phyloP scores from a whole-genome alignment of 2,797 vertebrate species.

The Pseudopleuronectes americanus region DNA sequence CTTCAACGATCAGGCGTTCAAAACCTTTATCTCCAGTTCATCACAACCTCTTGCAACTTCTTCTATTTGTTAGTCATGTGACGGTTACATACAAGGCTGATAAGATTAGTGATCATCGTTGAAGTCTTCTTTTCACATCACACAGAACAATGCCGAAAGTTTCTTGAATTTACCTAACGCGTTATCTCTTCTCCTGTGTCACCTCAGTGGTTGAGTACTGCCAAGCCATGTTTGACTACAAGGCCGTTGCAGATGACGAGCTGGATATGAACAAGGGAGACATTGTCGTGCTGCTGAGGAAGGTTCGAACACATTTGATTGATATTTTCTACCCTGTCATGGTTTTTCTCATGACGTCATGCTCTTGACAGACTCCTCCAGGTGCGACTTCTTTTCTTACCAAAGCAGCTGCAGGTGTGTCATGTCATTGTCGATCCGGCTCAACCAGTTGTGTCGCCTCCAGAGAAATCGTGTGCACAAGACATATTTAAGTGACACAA shows the following conservation, averaged over 20 bases:
- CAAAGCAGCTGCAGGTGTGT: neutral
- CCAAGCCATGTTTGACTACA: conserved; percentile 88
- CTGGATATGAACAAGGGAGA: conserved; percentile 86
- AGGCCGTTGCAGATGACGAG: conserved; percentile 83
- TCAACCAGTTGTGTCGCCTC: conserved; percentile 48
- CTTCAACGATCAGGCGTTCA: conserved; percentile 30
- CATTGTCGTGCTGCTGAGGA: conserved; percentile 81
- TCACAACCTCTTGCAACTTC: neutral
- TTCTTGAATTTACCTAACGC: neutral
- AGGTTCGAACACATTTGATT: conserved; percentile 78
- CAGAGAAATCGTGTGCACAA: neutral
- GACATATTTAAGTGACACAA: neutral
- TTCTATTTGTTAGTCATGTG: neutral
- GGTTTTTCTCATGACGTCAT: conserved; percentile 10
- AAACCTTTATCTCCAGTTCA: conserved; percentile 29
- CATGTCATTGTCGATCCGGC: conserved; percentile 9
- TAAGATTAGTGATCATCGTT: conserved; percentile 3
- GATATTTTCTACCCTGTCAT: neutral
- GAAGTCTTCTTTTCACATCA: conserved; percentile 14
- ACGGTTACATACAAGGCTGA: neutral
- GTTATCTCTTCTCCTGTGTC: conserved; percentile 14
- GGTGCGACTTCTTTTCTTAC: neutral
- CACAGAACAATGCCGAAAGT: neutral
- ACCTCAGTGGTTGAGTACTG: conserved; percentile 81
- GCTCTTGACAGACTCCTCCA: neutral